These are phyloP conservation scores for Tetrao urogallus DNA, from an alignment of 2,113 vertebrate species.

Conservation along the genomic window DNA sequence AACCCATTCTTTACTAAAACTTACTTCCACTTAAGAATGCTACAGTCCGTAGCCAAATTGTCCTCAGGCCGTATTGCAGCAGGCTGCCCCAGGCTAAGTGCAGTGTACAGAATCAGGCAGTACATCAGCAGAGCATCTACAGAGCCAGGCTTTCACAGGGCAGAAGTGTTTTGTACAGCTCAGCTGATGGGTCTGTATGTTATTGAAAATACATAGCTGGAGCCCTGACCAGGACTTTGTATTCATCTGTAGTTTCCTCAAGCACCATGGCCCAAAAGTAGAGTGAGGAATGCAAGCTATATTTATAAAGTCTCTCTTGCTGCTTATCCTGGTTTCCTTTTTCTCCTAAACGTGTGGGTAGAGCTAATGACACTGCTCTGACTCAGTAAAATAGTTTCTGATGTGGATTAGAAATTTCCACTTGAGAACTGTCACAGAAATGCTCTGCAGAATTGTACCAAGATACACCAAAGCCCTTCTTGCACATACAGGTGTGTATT, in stretches of 20 bases:
- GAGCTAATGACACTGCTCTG: neutral
- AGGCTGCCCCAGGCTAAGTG: neutral
- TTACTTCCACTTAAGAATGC: neutral
- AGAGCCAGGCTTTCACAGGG: neutral
- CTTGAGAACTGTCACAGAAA: neutral
- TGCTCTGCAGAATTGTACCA: neutral
- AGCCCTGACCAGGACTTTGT: neutral
- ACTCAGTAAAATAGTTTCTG: neutral
- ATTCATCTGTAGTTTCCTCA: neutral
- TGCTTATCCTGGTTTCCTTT: neutral
- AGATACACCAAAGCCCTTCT: neutral
- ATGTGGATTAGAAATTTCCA: neutral
- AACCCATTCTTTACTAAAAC: neutral
- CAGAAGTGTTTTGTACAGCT: neutral
- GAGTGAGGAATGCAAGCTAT: neutral
- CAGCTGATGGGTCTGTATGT: neutral
- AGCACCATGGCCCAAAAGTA: fast-evolving
- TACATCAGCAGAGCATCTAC: neutral
- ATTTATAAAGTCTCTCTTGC: neutral
- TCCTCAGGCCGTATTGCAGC: neutral
- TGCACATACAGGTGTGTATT: neutral
- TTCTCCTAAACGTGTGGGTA: neutral
- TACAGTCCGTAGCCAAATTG: neutral
- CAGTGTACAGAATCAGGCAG: neutral
- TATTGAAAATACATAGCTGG: neutral